Conservation (phyloP, 2,797 vertebrate genomes). For the Centropyge bicolor region DNA sequence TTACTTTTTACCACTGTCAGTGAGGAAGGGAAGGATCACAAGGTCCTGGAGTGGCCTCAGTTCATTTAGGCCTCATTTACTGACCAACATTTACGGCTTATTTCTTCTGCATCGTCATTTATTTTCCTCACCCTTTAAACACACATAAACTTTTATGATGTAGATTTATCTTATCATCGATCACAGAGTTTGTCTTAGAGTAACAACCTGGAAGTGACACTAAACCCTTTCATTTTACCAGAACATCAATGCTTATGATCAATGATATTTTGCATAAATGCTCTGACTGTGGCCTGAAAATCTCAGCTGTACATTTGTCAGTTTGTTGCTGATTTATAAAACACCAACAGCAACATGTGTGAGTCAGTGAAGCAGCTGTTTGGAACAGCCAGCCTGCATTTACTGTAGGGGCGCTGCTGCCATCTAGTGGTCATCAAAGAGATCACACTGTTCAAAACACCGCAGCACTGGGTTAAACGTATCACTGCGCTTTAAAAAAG, state of each 20-base stretch:
- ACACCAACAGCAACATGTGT: not conserved
- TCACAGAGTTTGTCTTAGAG: not conserved
- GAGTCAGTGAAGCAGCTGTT: not conserved
- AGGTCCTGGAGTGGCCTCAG: not conserved
- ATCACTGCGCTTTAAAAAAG: slow-evolving; percentile 61
- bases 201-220: not conserved
- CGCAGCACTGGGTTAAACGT: not conserved
- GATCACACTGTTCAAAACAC: slow-evolving; percentile 2
- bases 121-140: not conserved
- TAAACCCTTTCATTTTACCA: not conserved
- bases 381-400: not conserved
- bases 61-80: not conserved
- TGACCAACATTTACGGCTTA: not conserved
- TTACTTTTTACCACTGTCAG: slow-evolving; percentile 65
- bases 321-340: not conserved
- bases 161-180: not conserved
- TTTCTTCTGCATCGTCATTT: not conserved
- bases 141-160: not conserved
- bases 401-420: slow-evolving; percentile 29
- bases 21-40: slow-evolving; percentile 21
- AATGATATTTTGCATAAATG: not conserved
- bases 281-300: not conserved
- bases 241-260: not conserved
- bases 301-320: not conserved
- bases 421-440: slow-evolving; percentile 58